Conservation (phyloP, 2,797 vertebrate species). For the Rhinogobio ventralis region DNA sequence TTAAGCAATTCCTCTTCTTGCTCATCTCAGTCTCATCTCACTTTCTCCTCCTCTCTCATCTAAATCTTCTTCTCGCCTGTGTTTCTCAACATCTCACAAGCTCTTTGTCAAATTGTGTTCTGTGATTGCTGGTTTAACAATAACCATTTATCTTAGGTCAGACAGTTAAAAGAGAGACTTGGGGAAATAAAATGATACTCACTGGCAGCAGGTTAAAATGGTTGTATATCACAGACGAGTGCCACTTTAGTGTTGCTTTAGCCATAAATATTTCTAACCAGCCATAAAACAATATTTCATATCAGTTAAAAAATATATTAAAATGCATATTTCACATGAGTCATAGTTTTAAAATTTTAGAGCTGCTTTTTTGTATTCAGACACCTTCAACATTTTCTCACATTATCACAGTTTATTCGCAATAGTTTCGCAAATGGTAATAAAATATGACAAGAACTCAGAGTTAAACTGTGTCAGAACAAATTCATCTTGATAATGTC, state of each 20-base stretch:
- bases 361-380: too few species aligned
- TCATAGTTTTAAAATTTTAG: too few species aligned
- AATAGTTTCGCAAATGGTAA: too few species aligned
- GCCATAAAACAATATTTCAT: background rate
- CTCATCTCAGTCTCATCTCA: constrained; percentile 24
- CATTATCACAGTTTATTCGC: too few species aligned
- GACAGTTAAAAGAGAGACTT: constrained; percentile 50
- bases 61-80: constrained; percentile 21
- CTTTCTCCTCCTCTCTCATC: constrained; percentile 20
- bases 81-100: constrained; percentile 18
- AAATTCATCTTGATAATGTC: too few species aligned
- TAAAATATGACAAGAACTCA: too few species aligned
- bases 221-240: background rate
- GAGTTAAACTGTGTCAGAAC: too few species aligned
- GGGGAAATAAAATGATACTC: constrained; percentile 43
- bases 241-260: constrained; percentile 6
- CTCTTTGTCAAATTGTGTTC: constrained; percentile 36
- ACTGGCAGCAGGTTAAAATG: background rate
- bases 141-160: constrained; percentile 48
- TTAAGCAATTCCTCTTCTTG: constrained; percentile 11
- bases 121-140: constrained; percentile 52
- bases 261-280: background rate
- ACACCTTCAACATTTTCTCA: too few species aligned
- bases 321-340: background rate
- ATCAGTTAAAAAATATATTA: too few species aligned